Evolutionary conservation across 2,113 vertebrate genomes (phyloP).

Genomic region (Malurus cyaneus): DNA sequence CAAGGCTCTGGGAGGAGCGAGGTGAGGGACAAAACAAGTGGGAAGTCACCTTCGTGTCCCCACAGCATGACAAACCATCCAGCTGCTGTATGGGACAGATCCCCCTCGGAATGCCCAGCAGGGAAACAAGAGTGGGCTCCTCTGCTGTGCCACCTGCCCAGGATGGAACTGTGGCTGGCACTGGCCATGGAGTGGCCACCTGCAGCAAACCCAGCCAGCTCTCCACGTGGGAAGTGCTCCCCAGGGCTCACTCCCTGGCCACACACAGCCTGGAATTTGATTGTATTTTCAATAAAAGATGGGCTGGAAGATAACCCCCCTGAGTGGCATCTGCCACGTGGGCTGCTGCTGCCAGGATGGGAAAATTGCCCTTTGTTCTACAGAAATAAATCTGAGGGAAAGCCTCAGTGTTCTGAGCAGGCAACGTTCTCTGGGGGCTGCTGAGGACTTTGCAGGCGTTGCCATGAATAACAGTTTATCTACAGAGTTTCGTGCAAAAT

Average conservation of each 20-base stretch:
- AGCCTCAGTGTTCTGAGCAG: constrained; percentile 7
- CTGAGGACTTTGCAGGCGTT: constrained; percentile 45
- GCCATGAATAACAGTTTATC: constrained; percentile 62
- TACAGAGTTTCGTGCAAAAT: constrained; percentile 32
- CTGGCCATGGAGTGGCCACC: fast-evolving
- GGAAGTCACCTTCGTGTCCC: background rate
- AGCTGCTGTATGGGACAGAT: background rate
- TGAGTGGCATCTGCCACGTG: background rate
- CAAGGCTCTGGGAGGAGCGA: background rate
- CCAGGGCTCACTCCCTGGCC: background rate
- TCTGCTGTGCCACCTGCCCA: background rate
- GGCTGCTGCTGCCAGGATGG: background rate
- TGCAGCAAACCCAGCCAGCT: background rate
- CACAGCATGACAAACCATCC: fast-evolving
- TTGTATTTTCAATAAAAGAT: background rate
- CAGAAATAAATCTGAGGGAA: constrained; percentile 38
- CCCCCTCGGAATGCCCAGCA: fast-evolving
- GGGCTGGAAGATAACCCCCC: background rate
- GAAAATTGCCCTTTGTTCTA: constrained; percentile 57
- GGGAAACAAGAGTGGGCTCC: background rate
- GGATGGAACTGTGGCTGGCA: background rate
- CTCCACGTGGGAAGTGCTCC: fast-evolving
- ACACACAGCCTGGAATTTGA: background rate
- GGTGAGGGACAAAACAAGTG: fast-evolving
- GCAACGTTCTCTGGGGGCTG: constrained; percentile 35